Evolutionary conservation across 2,797 vertebrate species (phyloP), one percentile per base, ranked within the genome.

Genomic region (Poecilia picta): DNA sequence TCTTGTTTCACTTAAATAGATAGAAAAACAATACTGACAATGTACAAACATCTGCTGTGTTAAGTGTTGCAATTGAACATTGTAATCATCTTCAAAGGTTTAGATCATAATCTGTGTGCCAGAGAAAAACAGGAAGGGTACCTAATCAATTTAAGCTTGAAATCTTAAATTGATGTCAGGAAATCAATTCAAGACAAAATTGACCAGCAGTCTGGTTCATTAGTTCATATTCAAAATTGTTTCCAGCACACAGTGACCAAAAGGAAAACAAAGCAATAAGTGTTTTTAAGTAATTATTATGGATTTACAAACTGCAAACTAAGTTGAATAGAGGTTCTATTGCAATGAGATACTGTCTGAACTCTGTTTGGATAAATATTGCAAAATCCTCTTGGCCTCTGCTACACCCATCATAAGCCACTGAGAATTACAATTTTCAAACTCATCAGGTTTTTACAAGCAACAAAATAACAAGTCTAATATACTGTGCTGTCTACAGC

Each of bases 391-490:
- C 28, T 62, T 87, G 85, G 85, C 75, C 18, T 33, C 36, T 39
- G 1, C 25, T 68, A 57, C 62, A 23, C 57, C 55, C 66, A 53
- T 84, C 70, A 82, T 81, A 73, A 90, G 80, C 80, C 83, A 85
- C 41, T 71, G 64, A 70, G 70, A 75, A 86, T 83, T 79, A 85
- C 46, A 85, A 81, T 77, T 81, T 89, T 88, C 87, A 83, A 89
- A 88, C 47, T 84, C 85, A 91, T 90, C 75, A 85, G 74, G 73
- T 89, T 83, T 85, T 87, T 83, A 89, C 86, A 85, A 91, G 81
- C 80, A 87, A 81, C 74, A 90, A 90, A 91, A 89, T 87, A 85
- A 85, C 57, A 89, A 89, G 89, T 90, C 91, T 86, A 83, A 89
- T 81, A 77, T 64, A 68, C 81, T 51, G 47, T 11, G 49, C 86